Conservation (phyloP, 2,888 invertebrate species). For the Spicauda simplicius region DNA sequence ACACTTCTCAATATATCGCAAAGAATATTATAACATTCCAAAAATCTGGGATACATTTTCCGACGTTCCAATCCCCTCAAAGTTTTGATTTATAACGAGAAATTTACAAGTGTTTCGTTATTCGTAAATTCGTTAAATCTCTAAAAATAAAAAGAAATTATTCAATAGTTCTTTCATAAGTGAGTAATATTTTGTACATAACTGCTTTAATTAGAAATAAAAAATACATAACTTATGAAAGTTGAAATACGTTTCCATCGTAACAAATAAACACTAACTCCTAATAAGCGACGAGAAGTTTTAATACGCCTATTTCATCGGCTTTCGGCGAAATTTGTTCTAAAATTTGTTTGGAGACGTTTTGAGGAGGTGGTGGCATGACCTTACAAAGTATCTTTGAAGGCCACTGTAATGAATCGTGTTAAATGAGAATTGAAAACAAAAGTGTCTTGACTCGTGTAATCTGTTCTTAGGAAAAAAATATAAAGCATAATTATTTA, state of each 20-base stretch:
- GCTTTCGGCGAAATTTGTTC: constrained; percentile 1
- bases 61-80: too few relatives aligned
- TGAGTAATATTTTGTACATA: too few relatives aligned
- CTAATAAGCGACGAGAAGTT: constrained; percentile 8
- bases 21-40: too few relatives aligned
- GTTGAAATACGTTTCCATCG: background rate
- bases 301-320: constrained; percentile 4
- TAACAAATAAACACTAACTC: background rate
- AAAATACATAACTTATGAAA: background rate
- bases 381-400: background rate
- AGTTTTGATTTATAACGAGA: too few relatives aligned
- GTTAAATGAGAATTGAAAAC: background rate
- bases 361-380: background rate
- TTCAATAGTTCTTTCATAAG: too few relatives aligned
- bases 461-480: background rate
- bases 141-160: too few relatives aligned
- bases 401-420: background rate
- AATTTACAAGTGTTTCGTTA: too few relatives aligned
- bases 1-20: too few relatives aligned
- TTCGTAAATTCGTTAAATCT: too few relatives aligned
- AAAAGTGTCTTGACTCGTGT: background rate
- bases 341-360: constrained; percentile 9
- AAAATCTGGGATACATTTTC: too few relatives aligned
- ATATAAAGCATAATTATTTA: too few relatives aligned
- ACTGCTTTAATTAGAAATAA: too few relatives aligned